A percentile compares a stretch with the other conserved stretches of the same genome.
Conservation (phyloP, 2,797 vertebrate genomes). For the Anguilla marmorata region DNA sequence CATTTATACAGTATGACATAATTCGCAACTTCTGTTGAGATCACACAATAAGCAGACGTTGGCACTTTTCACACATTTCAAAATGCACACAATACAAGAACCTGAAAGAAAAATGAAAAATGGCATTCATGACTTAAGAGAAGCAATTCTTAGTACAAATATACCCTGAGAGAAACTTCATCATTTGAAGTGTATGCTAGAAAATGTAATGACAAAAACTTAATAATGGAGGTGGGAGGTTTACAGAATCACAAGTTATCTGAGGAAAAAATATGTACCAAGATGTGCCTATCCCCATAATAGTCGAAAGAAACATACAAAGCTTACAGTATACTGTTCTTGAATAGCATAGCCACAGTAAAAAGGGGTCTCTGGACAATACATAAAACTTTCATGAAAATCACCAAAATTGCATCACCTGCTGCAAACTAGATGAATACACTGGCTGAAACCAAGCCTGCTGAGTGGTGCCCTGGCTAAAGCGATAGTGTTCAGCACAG, state of each 20-base stretch:
- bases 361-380: neutral
- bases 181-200: neutral
- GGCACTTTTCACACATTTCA: neutral
- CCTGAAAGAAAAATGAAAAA: constrained; percentile 6
- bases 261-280: constrained; percentile 1
- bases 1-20: neutral
- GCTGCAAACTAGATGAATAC: neutral
- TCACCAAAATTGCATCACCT: neutral
- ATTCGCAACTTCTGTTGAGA: neutral
- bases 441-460: neutral
- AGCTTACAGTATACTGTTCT: neutral
- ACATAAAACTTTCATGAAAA: neutral
- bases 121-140: neutral
- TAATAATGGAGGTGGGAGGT: constrained; percentile 2
- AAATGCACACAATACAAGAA: neutral
- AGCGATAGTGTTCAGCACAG: neutral
- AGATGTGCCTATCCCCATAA: neutral
- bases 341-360: neutral
- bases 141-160: neutral
- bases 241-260: neutral
- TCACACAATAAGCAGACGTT: neutral
- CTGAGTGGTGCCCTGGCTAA: neutral
- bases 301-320: neutral
- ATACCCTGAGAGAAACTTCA: neutral
- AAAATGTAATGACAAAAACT: neutral